Evolutionary conservation across 2,888 invertebrate genomes (phyloP).

Genomic region (Eristalis pertinax): DNA sequence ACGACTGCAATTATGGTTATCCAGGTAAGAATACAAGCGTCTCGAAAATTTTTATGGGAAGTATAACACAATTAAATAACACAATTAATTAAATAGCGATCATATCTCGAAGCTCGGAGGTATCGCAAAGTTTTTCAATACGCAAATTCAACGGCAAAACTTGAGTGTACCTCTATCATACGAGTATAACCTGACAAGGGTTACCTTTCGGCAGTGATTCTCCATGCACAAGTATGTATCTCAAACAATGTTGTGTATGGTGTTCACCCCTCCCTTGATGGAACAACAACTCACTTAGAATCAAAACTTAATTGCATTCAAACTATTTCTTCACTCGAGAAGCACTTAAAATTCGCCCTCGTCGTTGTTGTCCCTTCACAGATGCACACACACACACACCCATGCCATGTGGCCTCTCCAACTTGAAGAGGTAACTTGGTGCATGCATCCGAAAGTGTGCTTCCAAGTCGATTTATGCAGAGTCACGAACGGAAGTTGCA

Average conservation of each 20-base stretch:
- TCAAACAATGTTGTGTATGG: constrained; percentile 2
- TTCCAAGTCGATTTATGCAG: constrained; percentile 23
- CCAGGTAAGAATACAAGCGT: too few species aligned
- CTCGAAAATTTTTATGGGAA: too few species aligned
- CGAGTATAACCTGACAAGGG: background rate
- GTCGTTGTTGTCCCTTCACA: background rate
- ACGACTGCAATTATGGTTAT: too few species aligned
- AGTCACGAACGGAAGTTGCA: constrained; percentile 64
- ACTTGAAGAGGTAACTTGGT: background rate
- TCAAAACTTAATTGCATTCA: constrained; percentile 69
- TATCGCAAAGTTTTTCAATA: background rate
- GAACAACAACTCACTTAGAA: constrained; percentile 54
- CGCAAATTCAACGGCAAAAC: background rate
- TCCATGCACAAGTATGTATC: constrained; percentile 3
- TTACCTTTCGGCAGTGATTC: background rate
- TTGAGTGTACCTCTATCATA: background rate
- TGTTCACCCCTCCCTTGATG: too few species aligned
- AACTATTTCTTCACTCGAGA: constrained; percentile 66
- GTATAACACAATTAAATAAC: too few species aligned
- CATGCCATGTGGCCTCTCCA: background rate
- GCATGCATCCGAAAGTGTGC: background rate
- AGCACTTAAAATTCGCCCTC: constrained; percentile 47
- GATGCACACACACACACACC: background rate
- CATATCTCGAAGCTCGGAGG: background rate
- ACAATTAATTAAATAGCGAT: background rate